Evolutionary conservation across 37 sponge, comb jelly and placozoan genomes (phyloP).

Genomic region (Geodia barretti): DNA sequence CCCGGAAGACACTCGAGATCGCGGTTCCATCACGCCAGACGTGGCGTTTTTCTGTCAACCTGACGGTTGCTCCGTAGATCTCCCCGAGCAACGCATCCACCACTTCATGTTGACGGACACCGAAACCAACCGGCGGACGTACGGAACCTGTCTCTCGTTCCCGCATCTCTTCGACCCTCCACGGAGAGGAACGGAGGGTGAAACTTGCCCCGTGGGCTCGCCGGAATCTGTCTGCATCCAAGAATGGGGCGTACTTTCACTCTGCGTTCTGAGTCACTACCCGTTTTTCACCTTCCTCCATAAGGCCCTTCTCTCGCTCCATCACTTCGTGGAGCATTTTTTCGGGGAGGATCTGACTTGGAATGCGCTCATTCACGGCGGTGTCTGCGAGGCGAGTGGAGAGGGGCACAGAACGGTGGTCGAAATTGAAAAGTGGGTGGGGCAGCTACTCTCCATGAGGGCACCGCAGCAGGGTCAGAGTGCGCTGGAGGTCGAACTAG

Average conservation of each 20-base stretch:
- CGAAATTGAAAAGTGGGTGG: conserved; percentile 71
- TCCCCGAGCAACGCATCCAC: conserved; percentile 30
- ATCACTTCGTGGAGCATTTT: conserved; percentile 55
- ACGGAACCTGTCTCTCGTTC: conserved; percentile 68
- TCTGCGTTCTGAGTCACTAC: conserved; percentile 63
- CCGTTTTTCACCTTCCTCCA: conserved; percentile 63
- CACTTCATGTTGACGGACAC: conserved; percentile 83
- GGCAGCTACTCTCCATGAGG: conserved; percentile 25
- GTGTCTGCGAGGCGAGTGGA: background rate
- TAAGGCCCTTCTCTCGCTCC: conserved; percentile 40
- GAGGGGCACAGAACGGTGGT: background rate
- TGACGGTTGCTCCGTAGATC: conserved; percentile 11
- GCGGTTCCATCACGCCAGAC: conserved; percentile 39
- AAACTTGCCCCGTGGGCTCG: background rate
- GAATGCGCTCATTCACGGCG: conserved; percentile 23
- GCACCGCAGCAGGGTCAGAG: conserved; percentile 27
- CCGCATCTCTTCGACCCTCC: conserved; percentile 39
- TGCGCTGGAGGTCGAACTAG: conserved; percentile 74
- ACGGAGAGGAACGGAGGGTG: background rate
- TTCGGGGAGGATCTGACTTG: conserved; percentile 26
- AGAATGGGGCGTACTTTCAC: conserved; percentile 55
- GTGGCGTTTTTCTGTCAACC: conserved; percentile 82
- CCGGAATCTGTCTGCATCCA: conserved; percentile 32
- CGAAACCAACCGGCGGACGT: conserved; percentile 60
- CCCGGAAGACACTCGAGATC: conserved; percentile 22